Conservation (phyloP, 2,888 invertebrate genomes). For the Drosophila parthenogenetica region DNA sequence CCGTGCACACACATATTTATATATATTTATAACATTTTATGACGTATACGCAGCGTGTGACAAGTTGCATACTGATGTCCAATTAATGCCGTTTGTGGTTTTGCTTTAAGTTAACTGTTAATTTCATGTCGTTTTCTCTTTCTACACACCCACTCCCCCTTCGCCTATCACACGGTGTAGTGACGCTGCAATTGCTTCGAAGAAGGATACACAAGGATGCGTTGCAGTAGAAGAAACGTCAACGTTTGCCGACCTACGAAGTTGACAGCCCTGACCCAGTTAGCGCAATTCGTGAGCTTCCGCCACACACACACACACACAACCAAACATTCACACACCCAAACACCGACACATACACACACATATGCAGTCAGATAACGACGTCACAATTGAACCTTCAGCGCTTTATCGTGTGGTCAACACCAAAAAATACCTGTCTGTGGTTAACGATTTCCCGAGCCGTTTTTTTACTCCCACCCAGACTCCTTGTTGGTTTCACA, state of each 20-base stretch:
- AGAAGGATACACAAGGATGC: constrained; percentile 19
- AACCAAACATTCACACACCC: constrained; percentile 13
- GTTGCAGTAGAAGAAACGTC: constrained; percentile 52
- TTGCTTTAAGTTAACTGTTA: constrained; percentile 4
- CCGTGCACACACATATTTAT: background rate
- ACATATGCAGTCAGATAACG: constrained; percentile 27
- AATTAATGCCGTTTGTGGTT: constrained; percentile 21
- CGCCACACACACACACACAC: constrained; percentile 19
- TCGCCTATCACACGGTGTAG: background rate
- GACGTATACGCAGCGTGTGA: constrained; percentile 39
- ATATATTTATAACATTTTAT: constrained; percentile 24
- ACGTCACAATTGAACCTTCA: constrained; percentile 60
- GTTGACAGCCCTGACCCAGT: constrained; percentile 75
- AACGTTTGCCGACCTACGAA: constrained; percentile 53
- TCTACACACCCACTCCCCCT: too few relatives aligned
- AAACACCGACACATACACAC: constrained; percentile 6
- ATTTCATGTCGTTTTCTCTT: background rate
- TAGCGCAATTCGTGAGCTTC: constrained; percentile 46
- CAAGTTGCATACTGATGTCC: background rate
- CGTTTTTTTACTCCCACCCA: background rate
- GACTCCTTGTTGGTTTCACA: background rate
- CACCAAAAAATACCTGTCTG: constrained; percentile 14
- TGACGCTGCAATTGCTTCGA: constrained; percentile 38
- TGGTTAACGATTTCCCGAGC: background rate
- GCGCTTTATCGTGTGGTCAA: constrained; percentile 46